A percentile compares a stretch with the other conserved stretches of the same genome.
phyloP scores from a whole-genome alignment of 2,113 vertebrate genomes.

The Stigmatopora argus region DNA sequence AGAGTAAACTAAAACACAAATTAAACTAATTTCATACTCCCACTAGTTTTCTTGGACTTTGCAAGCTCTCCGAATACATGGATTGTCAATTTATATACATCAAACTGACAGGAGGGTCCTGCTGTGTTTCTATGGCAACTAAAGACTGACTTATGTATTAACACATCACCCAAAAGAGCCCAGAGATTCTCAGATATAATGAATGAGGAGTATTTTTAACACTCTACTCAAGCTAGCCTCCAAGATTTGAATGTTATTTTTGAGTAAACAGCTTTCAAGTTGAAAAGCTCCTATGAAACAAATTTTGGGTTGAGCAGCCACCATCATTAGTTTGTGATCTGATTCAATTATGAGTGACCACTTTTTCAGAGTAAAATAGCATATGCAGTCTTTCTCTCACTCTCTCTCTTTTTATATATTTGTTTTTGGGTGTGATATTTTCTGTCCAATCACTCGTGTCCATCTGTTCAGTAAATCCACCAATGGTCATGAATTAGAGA shows the following conservation, averaged over 20 bases:
- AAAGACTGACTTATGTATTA: conserved; percentile 15
- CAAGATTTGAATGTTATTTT: neutral
- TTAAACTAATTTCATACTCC: neutral
- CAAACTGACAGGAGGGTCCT: conserved; percentile 13
- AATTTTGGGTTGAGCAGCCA: conserved; percentile 3
- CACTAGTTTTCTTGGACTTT: neutral
- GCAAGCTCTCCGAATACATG: conserved; percentile 3
- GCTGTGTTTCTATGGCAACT: conserved; percentile 41
- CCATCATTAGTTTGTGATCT: conserved; percentile 3
- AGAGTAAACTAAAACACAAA: neutral
- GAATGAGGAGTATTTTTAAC: conserved; percentile 3
- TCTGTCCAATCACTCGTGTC: neutral
- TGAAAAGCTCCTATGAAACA: conserved; percentile 15
- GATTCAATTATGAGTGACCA: neutral
- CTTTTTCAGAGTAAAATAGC: neutral
- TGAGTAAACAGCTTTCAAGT: conserved; percentile 3
- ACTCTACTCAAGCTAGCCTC: neutral
- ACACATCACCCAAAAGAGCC: conserved; percentile 10
- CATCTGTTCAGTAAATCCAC: neutral
- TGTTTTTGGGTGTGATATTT: neutral
- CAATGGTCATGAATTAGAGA: neutral
- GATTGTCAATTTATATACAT: conserved; percentile 15
- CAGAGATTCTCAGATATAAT: neutral
- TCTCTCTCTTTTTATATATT: neutral
- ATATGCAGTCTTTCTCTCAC: neutral